Base-by-base conservation (phyloP, 2,888 invertebrate species). In the Drosophila borealis region DNA sequence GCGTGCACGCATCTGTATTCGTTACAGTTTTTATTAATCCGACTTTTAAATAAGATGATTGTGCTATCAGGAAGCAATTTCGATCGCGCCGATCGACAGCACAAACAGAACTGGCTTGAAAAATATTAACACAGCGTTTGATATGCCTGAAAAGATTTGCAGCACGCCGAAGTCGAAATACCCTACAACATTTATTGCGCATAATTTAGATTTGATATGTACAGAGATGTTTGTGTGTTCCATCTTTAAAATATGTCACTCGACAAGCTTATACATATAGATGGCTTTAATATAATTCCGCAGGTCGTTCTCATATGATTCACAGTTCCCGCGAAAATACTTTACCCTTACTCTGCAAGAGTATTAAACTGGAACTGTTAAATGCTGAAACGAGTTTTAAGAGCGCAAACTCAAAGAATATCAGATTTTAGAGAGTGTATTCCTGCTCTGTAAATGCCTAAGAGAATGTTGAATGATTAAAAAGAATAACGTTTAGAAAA, bases 81-180 rank as follows among this genome's bases (percentile, higher is more conserved):
- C 68, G 62, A 78, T 48, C 53, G 63, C 41, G n/a, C 65, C 64
- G 68, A 72, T 54, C 79, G 65, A 75, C 72, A 73, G 69, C 69
- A 56, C 61, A 73, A 68, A 19, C 55, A 44, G 61, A 62, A 82
- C 82, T 82, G 84, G 81, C n/a, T 45, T 13, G 54, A 54, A 41
- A 41, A 53, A 25, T 6, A 49, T 61, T 44, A 0, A 60, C 42
- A 44, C 48, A 13, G 29, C 45, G 44, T 19, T 42, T 55, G 29
- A 66, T 41, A 60, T 9, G 42, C 10, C 3, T 19, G 25, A 33
- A 11, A 4, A 10, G 0, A 8, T 11, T 10, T 37, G 8, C 9
- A 9, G 29, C 8, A 25, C 3, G 10, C 8, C 56, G 64, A 53
- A 33, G 0, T 3, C 0, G 2, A 14, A 45, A 57, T 55, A 45